Base-by-base conservation (phyloP, 2,888 invertebrate genomes). In the Pecten maximus region DNA sequence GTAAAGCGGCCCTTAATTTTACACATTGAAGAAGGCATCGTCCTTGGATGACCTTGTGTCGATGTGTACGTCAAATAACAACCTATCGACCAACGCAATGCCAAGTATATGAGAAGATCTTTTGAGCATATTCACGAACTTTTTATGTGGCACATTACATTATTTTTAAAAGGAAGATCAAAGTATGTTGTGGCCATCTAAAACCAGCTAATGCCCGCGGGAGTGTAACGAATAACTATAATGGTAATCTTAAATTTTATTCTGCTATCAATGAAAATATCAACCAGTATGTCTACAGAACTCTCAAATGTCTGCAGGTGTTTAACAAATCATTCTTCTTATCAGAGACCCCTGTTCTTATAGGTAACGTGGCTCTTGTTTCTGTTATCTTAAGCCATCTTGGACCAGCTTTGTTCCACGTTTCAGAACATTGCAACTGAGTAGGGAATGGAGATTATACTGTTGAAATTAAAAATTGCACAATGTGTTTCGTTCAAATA, bases 281-380 rank as follows among this genome's bases (percentile, higher is more conserved):
- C 28, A 28, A 28, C 28, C 60, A 8, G 28, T 28, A 16, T 28
- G 28, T 28, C 6, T 60, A 54, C 50, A 28, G 60, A 60, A n/a
- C n/a, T 60, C n/a, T 60, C 60, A 6, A 28, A 28, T 60, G 60
- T 60, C 60, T 60, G 60, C 60, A 60, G 60, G 60, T 60, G 60
- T n/a, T 60, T 3, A n/a, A 28, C 28, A 60, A n/a, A 8, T 60
- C n/a, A n/a, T n/a, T n/a, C n/a, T n/a, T n/a, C n/a, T n/a, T n/a
- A n/a, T n/a, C n/a, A n/a, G n/a, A n/a, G n/a, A n/a, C n/a, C n/a
- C n/a, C n/a, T n/a, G n/a, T 28, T 60, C 28, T 28, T n/a, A 2
- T 2, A 60, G n/a, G 60, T 6, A 60, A n/a, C 28, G 15, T n/a
- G n/a, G 3, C 16, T n/a, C n/a, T 60, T 2, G 2, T 28, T n/a